Evolutionary conservation across 1,140 invertebrate species (phyloP).

Genomic region (Drosophila sucinea): DNA sequence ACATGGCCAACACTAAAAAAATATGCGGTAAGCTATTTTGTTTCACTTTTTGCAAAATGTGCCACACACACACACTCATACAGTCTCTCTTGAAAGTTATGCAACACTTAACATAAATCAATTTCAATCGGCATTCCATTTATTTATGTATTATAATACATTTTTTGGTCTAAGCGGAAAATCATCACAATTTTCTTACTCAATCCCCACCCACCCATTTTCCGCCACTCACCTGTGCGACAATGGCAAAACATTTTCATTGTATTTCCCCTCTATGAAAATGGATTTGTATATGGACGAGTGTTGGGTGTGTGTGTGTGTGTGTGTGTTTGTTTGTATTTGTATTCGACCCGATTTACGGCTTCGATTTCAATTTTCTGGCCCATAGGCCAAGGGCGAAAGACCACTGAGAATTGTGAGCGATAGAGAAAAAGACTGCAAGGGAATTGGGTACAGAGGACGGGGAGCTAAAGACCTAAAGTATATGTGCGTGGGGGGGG

Average conservation of each 20-base stretch:
- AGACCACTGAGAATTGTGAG: slow-evolving; percentile 13
- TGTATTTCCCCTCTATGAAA: slow-evolving; percentile 47
- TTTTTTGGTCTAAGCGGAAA: slow-evolving; percentile 24
- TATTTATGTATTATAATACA: slow-evolving; percentile 45
- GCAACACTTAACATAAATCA: slow-evolving; percentile 53
- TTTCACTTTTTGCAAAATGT: not conserved
- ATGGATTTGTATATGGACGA: slow-evolving; percentile 20
- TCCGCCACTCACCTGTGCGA: slow-evolving; percentile 49
- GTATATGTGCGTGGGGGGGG: not conserved
- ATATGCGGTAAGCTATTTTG: not conserved
- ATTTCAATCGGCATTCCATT: slow-evolving; percentile 52
- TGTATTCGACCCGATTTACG: slow-evolving; percentile 59
- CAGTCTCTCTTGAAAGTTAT: slow-evolving; percentile 48
- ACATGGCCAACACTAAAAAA: slow-evolving; percentile 23
- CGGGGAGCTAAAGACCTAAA: not conserved
- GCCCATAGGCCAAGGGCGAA: slow-evolving; percentile 42
- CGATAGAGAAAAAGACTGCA: not conserved
- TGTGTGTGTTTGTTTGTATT: slow-evolving; percentile 24
- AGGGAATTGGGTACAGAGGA: not conserved
- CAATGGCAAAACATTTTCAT: slow-evolving; percentile 68
- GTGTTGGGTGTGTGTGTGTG: slow-evolving; percentile 15
- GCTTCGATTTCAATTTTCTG: slow-evolving; percentile 74
- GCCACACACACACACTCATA: slow-evolving; percentile 26
- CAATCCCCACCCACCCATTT: not conserved
- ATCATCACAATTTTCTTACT: slow-evolving; percentile 17